A percentile compares a stretch with the other conserved stretches of the same genome.
Conservation (phyloP, 2,113 vertebrate species). For the Melospiza melodia region DNA sequence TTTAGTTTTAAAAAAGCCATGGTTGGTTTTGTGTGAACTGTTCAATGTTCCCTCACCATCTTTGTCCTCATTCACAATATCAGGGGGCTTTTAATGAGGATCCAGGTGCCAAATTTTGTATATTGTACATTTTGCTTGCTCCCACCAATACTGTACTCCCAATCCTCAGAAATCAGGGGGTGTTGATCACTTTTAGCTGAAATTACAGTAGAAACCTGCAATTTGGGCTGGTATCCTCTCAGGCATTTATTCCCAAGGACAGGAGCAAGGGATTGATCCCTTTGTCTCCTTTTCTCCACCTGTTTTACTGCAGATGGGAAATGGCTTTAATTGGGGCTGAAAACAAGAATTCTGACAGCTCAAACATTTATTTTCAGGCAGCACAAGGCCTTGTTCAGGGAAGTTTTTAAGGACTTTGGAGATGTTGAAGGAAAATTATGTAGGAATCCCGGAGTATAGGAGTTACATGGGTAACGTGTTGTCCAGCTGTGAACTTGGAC, state of each 20-base stretch:
- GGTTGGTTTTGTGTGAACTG: not conserved
- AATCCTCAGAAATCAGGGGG: not conserved
- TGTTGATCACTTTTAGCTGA: not conserved
- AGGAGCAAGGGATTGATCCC: not conserved
- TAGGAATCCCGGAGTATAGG: accelerated
- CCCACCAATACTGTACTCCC: not conserved
- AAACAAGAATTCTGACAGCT: not conserved
- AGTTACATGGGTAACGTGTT: not conserved
- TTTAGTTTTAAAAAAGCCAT: not conserved
- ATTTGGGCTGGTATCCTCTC: not conserved
- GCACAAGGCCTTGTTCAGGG: not conserved
- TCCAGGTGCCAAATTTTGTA: not conserved
- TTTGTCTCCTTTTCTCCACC: not conserved
- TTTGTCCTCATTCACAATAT: not conserved
- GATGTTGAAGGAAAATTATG: not conserved
- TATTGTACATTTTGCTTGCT: not conserved
- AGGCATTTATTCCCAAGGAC: not conserved
- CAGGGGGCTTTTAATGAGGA: not conserved
- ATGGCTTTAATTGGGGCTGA: not conserved
- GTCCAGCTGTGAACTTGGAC: not conserved
- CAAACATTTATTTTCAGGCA: not conserved
- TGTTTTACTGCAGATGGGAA: not conserved
- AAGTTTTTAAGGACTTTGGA: not conserved
- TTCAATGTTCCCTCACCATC: not conserved
- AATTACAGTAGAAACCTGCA: not conserved